A percentile compares a stretch with the other conserved stretches of the same genome.
Conservation (phyloP, 37 sponge, comb jelly and placozoan genomes). For the Crambe crambe region DNA sequence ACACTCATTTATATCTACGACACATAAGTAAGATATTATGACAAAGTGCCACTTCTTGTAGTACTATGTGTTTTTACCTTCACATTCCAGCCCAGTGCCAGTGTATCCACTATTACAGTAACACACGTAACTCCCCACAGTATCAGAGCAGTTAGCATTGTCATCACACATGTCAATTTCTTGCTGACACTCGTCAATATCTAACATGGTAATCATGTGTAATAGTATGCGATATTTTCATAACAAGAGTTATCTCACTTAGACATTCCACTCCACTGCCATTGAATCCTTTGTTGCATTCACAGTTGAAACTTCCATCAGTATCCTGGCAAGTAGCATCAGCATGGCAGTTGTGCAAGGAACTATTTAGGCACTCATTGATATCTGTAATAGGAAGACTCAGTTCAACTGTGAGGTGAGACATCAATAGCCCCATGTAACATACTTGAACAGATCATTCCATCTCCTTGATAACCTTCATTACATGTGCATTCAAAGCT, state of each 20-base stretch:
- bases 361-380: background rate
- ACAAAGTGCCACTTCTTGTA: background rate
- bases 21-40: background rate
- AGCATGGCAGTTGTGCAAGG: background rate
- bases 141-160: too few species aligned
- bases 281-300: conserved; percentile 11
- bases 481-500: conserved; percentile 39
- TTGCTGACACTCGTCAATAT: too few species aligned
- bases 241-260: too few species aligned
- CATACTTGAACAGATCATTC: conserved; percentile 29
- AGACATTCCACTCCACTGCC: background rate
- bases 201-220: too few species aligned
- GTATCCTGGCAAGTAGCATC: background rate
- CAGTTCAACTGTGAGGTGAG: too few species aligned
- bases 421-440: too few species aligned
- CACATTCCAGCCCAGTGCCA: background rate
- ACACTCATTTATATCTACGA: background rate
- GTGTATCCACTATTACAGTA: too few species aligned
- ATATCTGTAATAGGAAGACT: background rate
- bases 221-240: background rate
- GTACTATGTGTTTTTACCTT: background rate
- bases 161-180: too few species aligned
- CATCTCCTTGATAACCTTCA: conserved; percentile 8
- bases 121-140: too few species aligned
- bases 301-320: conserved; percentile 3